Percentiles rank a stretch among this genome's conserved stretches.
phyloP scores from a whole-genome alignment of 1,140 invertebrate species.

The Proales similis region DNA sequence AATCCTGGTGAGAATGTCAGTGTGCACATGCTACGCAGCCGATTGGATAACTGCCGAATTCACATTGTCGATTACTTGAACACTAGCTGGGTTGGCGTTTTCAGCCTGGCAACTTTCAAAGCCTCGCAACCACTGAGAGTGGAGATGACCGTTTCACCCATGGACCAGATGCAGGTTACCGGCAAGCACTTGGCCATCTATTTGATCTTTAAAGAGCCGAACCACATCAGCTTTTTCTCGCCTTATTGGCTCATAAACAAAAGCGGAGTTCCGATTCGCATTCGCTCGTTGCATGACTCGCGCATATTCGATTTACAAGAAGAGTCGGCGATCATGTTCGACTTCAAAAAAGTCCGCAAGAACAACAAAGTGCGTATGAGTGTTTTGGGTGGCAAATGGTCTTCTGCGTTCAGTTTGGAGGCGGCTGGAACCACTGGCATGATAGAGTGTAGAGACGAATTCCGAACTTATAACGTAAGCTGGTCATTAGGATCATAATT shows the following conservation, averaged over 20 bases:
- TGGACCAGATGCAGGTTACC: conserved; percentile 19
- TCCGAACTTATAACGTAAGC: conserved; percentile 11
- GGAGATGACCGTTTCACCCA: conserved; percentile 26
- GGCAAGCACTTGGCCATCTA: conserved; percentile 22
- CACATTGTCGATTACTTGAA: conserved; percentile 30
- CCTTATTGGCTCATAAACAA: conserved; percentile 35
- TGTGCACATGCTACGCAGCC: not conserved
- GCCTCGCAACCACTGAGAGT: not conserved
- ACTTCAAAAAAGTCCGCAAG: conserved; percentile 1
- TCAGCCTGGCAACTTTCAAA: not conserved
- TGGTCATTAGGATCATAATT: too few relatives aligned
- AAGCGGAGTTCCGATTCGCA: conserved; percentile 24
- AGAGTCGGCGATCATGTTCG: conserved; percentile 12
- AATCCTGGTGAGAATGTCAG: conserved; percentile 24
- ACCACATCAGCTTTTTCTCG: conserved; percentile 15
- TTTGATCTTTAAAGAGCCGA: conserved; percentile 25
- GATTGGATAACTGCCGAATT: not conserved
- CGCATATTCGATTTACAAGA: conserved; percentile 14
- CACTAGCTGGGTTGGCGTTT: conserved; percentile 4
- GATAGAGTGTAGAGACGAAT: conserved; percentile 9
- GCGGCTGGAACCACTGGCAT: conserved; percentile 35
- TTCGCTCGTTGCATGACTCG: not conserved
- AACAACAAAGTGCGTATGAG: conserved; percentile 27
- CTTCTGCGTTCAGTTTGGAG: conserved; percentile 16
- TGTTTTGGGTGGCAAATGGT: conserved; percentile 7